phyloP scores from a whole-genome alignment of 2,797 vertebrate genomes.

The Trachops cirrhosus region DNA sequence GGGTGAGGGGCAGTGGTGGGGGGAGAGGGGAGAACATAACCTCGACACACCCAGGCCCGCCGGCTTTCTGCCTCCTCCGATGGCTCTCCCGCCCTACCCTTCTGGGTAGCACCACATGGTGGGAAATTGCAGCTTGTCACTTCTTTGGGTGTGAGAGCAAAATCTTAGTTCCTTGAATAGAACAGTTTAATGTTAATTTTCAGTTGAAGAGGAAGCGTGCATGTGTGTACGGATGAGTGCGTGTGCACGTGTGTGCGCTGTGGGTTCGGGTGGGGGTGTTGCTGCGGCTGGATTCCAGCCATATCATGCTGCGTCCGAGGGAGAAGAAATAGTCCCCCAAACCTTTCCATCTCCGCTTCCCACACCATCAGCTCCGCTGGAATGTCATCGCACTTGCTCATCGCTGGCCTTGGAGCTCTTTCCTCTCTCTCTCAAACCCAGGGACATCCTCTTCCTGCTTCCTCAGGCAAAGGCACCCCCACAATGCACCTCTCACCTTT shows the following conservation, averaged over 20 bases:
- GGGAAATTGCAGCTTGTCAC: slow-evolving; percentile 79
- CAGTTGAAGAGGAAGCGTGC: neutral
- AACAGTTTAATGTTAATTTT: slow-evolving; percentile 80
- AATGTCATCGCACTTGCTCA: neutral
- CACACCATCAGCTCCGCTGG: neutral
- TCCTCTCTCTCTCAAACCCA: neutral
- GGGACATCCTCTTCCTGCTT: neutral
- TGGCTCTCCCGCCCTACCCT: neutral
- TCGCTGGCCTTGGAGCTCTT: neutral
- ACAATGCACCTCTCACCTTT: neutral
- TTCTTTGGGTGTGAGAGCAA: slow-evolving; percentile 74
- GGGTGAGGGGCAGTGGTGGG: neutral
- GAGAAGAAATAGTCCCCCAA: neutral
- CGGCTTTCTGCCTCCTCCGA: slow-evolving; percentile 13
- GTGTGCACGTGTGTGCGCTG: neutral
- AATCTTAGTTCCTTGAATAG: slow-evolving; percentile 75
- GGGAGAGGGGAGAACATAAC: slow-evolving; percentile 3
- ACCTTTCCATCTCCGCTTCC: neutral
- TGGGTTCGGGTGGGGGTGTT: neutral
- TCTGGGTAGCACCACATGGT: slow-evolving; percentile 56
- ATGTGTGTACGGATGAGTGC: neutral
- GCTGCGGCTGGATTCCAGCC: neutral
- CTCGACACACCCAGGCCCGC: neutral
- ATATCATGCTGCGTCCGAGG: neutral
- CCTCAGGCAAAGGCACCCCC: neutral